Conservation (phyloP, 2,113 vertebrate genomes). For the Psephotus haematonotus region DNA sequence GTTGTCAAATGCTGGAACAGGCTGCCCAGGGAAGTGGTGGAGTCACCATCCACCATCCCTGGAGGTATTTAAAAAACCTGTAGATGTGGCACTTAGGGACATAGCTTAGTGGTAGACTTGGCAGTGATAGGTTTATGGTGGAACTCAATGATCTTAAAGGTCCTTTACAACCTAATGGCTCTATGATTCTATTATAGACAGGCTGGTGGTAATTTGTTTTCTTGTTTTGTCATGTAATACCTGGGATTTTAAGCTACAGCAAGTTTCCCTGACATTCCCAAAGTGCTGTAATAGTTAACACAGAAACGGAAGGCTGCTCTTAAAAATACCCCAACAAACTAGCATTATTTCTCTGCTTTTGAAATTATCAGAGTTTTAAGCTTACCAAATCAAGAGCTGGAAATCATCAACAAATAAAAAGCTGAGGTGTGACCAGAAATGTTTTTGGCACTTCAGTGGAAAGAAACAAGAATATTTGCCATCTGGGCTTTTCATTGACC, state of each 20-base stretch:
- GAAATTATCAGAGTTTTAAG: not conserved
- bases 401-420: not conserved
- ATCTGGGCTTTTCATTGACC: not conserved
- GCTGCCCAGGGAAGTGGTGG: not conserved
- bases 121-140: not conserved
- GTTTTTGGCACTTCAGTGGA: not conserved
- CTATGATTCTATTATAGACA: not conserved
- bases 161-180: not conserved
- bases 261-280: not conserved
- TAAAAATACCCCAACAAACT: not conserved
- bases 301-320: not conserved
- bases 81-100: not conserved
- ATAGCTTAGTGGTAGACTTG: not conserved
- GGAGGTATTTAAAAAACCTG: not conserved
- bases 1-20: not conserved
- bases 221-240: not conserved
- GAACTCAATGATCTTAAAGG: not conserved
- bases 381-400: not conserved
- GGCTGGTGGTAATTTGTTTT: not conserved
- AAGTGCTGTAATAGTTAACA: not conserved
- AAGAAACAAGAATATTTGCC: not conserved
- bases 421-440: not conserved
- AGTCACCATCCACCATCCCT: not conserved
- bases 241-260: not conserved
- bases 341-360: not conserved